Base-by-base conservation (phyloP, 2,888 invertebrate species). In the Cryptus viduatorius region DNA sequence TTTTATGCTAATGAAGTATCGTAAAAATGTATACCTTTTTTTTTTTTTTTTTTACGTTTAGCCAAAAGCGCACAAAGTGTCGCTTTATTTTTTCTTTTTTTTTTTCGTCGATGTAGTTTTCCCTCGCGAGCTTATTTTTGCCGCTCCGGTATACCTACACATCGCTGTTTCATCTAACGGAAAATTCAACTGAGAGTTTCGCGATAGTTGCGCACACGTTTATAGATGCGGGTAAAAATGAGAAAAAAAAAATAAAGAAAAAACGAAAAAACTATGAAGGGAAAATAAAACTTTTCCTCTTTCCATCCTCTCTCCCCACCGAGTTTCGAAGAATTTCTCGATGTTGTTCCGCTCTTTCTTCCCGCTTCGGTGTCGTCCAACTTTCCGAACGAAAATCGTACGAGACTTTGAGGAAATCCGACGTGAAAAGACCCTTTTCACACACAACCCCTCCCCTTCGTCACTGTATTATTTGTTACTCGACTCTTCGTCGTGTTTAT, bases 351-450 rank as follows among this genome's bases (percentile, higher is more conserved):
- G 50, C 46, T 59, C 72, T 24, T 48, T 31, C 14, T 16, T n/a
- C 46, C 61, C 29, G 24, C 19, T 56, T 24, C 24, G 3, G 71
- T 16, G 16, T 1, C 31, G 16, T 67, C 73, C 37, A 80, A 80
- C 73, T 80, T 80, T 80, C 48, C 44, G 56, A 44, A 44, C 56
- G 53, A 56, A n/a, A 80, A 73, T 67, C 44, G 44, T 67, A 50
- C 65, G 44, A 56, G 56, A 79, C 79, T 56, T 53, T 37, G 67
- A 59, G 56, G 19, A 73, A 67, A 79, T 53, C 42, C 73, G 8
- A 59, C 19, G 73, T 59, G 46, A 37, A 73, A 80, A 59, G 46
- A 14, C 42, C 31, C 64, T n/a, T 46, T 37, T 46, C 72, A 56
- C 53, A 12, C 53, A 7, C 19, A 53, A 1, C 24, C 14, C 53